Percentiles rank a stretch among this genome's conserved stretches.
These are phyloP conservation scores for Urocynchramus pylzowi DNA, from an alignment of 2,113 vertebrate genomes.

Conservation along the genomic window DNA sequence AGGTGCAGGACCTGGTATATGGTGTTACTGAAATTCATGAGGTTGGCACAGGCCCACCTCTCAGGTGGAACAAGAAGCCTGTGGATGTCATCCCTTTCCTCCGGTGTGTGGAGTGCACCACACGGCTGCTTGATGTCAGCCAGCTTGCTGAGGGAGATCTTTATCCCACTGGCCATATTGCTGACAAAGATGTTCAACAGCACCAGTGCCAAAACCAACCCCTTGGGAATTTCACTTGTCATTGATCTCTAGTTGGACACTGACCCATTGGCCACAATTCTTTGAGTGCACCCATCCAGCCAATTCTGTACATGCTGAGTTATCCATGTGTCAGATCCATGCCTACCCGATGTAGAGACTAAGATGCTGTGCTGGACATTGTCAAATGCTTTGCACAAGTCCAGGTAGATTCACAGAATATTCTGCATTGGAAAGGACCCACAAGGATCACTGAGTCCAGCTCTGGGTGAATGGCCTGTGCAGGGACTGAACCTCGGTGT, in stretches of 20 bases:
- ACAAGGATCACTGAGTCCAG: too few relatives aligned
- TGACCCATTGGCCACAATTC: neutral
- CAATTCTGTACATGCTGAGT: neutral
- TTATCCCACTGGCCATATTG: neutral
- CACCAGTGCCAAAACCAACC: neutral
- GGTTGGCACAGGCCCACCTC: neutral
- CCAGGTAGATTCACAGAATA: neutral
- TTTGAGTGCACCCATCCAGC: neutral
- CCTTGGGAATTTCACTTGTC: neutral
- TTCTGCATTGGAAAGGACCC: neutral
- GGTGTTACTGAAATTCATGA: neutral
- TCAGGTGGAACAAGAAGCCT: neutral
- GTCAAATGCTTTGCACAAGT: neutral
- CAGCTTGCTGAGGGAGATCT: neutral
- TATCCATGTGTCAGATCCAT: neutral
- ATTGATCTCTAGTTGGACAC: neutral
- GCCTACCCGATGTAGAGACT: neutral
- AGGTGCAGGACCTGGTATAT: neutral
- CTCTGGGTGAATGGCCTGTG: neutral
- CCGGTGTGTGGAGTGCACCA: accelerated
- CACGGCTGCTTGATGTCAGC: too few relatives aligned
- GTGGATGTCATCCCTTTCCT: neutral
- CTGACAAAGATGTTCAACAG: neutral
- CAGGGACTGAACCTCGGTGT: neutral
- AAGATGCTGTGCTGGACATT: neutral